Evolutionary conservation across 2,888 invertebrate species (phyloP).

Genomic region (Leptopilina drosophilae): DNA sequence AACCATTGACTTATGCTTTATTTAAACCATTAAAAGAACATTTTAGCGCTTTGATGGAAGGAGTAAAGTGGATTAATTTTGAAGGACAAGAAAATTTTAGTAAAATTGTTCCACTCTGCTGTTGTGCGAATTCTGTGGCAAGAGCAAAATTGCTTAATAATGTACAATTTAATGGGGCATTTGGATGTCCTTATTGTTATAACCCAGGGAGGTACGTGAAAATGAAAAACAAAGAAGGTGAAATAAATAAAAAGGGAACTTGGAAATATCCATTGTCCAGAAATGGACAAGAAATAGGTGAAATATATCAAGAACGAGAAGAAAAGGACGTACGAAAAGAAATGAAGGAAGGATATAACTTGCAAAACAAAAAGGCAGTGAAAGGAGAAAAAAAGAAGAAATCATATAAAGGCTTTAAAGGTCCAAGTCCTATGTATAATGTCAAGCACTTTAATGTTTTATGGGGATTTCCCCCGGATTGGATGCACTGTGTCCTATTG

Average conservation of each 20-base stretch:
- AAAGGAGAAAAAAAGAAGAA: too few species aligned
- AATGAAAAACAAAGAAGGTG: too few species aligned
- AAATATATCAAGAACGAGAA: too few species aligned
- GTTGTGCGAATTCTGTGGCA: not conserved
- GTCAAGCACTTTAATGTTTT: too few species aligned
- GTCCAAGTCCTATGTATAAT: too few species aligned
- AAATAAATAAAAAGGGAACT: not conserved
- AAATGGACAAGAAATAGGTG: not conserved
- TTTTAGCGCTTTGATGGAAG: not conserved
- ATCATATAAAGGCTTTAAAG: too few species aligned
- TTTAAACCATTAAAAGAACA: not conserved
- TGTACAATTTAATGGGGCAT: conserved; percentile 2
- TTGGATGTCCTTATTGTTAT: not conserved
- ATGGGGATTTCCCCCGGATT: conserved; percentile 18
- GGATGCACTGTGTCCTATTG: not conserved
- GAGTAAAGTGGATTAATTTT: not conserved
- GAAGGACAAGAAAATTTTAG: not conserved
- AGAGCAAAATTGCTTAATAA: not conserved
- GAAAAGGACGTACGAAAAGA: too few species aligned
- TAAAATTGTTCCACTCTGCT: conserved; percentile 29
- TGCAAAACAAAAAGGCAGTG: too few species aligned
- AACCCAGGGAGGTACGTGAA: not conserved
- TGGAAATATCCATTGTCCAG: conserved; percentile 18
- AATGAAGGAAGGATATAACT: too few species aligned
- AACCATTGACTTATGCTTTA: not conserved